A percentile compares a stretch with the other conserved stretches of the same genome.
Conservation (phyloP, 2,113 vertebrate species). For the Hydrochoerus hydrochaeris region DNA sequence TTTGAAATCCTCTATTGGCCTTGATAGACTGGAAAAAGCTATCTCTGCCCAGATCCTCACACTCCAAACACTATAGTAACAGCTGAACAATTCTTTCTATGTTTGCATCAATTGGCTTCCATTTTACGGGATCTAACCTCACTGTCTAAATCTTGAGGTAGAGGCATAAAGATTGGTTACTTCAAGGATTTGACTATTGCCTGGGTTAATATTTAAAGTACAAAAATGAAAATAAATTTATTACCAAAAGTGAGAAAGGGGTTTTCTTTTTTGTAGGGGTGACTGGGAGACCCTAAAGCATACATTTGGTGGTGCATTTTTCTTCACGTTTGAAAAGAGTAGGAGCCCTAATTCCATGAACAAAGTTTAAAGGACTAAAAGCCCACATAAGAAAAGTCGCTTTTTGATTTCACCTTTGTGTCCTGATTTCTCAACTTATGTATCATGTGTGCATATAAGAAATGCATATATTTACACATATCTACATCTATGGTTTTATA, state of each 20-base stretch:
- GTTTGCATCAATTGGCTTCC: background rate
- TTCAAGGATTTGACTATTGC: background rate
- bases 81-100: background rate
- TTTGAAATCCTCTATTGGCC: background rate
- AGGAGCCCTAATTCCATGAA: background rate
- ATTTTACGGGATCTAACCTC: background rate
- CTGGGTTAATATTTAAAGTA: background rate
- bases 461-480: background rate
- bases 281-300: background rate
- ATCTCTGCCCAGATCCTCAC: background rate
- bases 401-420: background rate
- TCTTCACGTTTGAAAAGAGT: background rate
- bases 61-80: background rate
- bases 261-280: background rate
- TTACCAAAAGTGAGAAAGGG: background rate
- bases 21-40: background rate
- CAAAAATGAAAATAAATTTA: background rate
- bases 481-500: background rate
- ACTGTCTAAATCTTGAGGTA: background rate
- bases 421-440: background rate
- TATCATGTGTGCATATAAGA: background rate
- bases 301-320: background rate
- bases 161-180: background rate
- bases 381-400: background rate
- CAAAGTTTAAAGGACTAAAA: background rate